Evolutionary conservation across 2,797 vertebrate species (phyloP).

Genomic region (Mastacembelus armatus): DNA sequence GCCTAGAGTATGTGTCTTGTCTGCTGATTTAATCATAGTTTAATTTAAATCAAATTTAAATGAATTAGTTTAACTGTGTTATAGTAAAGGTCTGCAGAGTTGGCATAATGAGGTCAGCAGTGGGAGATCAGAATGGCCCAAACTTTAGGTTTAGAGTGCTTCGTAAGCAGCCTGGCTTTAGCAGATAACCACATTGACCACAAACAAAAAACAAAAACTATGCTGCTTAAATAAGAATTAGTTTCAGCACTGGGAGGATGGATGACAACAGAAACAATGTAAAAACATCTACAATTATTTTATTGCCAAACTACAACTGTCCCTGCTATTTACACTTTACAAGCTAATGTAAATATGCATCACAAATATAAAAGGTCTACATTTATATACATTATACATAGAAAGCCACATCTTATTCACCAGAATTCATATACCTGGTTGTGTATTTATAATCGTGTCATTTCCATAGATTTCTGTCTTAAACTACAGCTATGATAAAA

Average conservation of each 20-base stretch:
- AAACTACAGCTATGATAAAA: constrained; percentile 54
- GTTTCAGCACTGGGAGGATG: constrained; percentile 26
- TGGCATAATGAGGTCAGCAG: constrained; percentile 22
- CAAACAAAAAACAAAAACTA: background rate
- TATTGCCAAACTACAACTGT: constrained; percentile 85
- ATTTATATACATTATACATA: constrained; percentile 86
- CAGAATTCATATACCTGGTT: constrained; percentile 63
- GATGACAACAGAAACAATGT: constrained; percentile 61
- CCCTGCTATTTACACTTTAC: constrained; percentile 87
- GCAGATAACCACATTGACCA: too few relatives aligned
- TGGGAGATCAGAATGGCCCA: background rate
- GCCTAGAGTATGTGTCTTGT: too few relatives aligned
- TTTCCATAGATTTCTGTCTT: constrained; percentile 48
- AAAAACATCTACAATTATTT: constrained; percentile 84
- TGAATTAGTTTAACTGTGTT: background rate
- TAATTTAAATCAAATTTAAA: background rate
- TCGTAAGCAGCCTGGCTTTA: background rate
- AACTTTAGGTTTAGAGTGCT: constrained; percentile 14
- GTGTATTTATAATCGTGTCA: constrained; percentile 54
- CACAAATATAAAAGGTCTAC: constrained; percentile 82
- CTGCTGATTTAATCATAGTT: background rate
- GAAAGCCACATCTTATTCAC: constrained; percentile 65
- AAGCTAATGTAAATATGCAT: constrained; percentile 81
- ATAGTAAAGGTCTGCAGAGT: constrained; percentile 1
- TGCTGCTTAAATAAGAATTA: background rate